Base-by-base conservation (phyloP, 1,140 invertebrate species). In the Ceratina japonica region DNA sequence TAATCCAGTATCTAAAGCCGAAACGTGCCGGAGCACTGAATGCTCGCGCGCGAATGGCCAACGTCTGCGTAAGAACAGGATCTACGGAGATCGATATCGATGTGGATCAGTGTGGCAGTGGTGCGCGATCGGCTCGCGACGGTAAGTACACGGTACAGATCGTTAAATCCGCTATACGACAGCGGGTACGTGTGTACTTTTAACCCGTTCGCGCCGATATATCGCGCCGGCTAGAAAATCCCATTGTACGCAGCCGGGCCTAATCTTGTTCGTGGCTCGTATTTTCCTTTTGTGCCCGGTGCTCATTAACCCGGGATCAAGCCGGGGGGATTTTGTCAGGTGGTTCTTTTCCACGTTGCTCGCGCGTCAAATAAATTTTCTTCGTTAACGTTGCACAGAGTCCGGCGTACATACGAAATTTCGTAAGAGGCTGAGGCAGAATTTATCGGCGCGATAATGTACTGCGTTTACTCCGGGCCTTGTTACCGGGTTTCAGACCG, bases 91-190 rank as follows among this genome's bases (percentile, higher is more conserved):
- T 86, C 69, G 75, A 83, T 86, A 87, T 87, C 85, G 85, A 87
- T 87, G 85, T 87, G 82, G 85, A 87, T 86, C 73, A 87, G 85
- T 87, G 79, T 86, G 85, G 85, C 85, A 87, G 75, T 86, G 80
- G 83, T 86, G 72, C 84, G 75, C 80, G 75, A 73, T 73, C 65
- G 61, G 54, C 66, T 49, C 31, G 76, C 61, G 49, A 69, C 69
- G 56, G 79, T 37, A 18, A 56, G 37, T n/a, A 49, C 65, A 64
- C n/a, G 27, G 78, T 68, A 73, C 54, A 31, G 75, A 78, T 78
- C 79, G 62, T 85, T 82, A 85, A 85, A 76, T 79, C 76, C 62
- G 58, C 71, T 70, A 71, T 75, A 69, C 20, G 73, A 71, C 63
- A 68, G 69, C 82, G 31, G 37, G 5, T 44, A 75, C 58, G 68